A percentile compares a stretch with the other conserved stretches of the same genome.
Evolutionary conservation across 2,797 vertebrate genomes (phyloP).

Genomic region (Betta splendens): DNA sequence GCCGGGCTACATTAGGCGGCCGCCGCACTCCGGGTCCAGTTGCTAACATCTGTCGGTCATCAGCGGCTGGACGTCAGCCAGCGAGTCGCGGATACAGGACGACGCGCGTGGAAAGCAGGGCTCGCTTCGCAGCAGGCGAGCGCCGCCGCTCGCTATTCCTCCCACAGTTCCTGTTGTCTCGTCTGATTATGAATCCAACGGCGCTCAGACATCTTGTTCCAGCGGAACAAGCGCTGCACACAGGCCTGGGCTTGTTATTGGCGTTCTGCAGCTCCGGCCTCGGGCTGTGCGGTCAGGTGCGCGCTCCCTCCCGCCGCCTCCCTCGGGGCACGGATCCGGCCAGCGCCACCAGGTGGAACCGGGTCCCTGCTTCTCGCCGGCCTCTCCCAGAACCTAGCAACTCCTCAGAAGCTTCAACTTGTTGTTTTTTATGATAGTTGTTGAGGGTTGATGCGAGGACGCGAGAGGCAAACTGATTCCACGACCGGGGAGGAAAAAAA

Average conservation of each 20-base stretch:
- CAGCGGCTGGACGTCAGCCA: no score
- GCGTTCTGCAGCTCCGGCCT: constrained; percentile 45
- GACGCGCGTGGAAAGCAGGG: neutral
- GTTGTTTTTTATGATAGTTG: constrained; percentile 46
- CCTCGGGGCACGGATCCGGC: constrained; percentile 54
- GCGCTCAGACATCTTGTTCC: constrained; percentile 25
- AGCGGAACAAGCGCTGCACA: constrained; percentile 27
- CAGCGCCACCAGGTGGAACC: constrained; percentile 42
- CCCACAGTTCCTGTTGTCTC: constrained; percentile 36
- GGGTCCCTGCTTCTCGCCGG: constrained; percentile 11
- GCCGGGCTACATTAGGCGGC: no score
- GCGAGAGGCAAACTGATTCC: constrained; percentile 43
- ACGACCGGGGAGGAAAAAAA: constrained; percentile 42
- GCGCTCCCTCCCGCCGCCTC: constrained; percentile 47
- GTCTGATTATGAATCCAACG: constrained; percentile 41
- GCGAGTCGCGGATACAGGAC: neutral
- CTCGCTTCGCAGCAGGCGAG: neutral
- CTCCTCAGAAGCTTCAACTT: constrained; percentile 37
- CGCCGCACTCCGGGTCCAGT: no score
- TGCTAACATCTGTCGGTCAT: no score
- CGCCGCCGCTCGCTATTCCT: constrained; percentile 12
- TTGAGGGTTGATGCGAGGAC: constrained; percentile 60
- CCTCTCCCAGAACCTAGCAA: constrained; percentile 33
- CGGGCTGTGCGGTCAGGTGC: constrained; percentile 54
- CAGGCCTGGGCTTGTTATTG: constrained; percentile 37